These are phyloP conservation scores for Pocillopora verrucosa DNA, from an alignment of 64 coral and sea anemone genomes.

Conservation along the genomic window DNA sequence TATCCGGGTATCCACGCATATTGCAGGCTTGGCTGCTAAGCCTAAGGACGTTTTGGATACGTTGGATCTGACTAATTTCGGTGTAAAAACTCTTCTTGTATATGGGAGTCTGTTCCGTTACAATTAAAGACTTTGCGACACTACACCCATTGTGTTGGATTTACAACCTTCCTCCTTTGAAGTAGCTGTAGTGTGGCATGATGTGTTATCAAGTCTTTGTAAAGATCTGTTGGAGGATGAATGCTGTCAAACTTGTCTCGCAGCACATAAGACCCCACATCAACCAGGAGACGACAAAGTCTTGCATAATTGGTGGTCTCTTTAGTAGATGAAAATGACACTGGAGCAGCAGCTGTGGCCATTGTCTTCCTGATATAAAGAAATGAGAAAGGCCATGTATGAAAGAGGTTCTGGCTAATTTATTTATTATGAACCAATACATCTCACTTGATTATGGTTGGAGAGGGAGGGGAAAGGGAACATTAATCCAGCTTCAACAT, in stretches of 20 bases:
- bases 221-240: not conserved
- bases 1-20: no score
- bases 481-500: no score
- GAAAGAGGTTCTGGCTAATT: no score
- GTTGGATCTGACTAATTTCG: no score
- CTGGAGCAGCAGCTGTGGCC: not conserved
- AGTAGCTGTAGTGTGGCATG: not conserved
- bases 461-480: no score
- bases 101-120: no score
- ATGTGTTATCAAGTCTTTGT: not conserved
- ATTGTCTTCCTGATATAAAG: not conserved
- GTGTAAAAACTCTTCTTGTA: no score
- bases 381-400: not conserved
- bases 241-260: not conserved
- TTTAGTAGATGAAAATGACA: not conserved
- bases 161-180: not conserved
- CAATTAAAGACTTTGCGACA: no score
- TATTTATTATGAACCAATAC: not conserved
- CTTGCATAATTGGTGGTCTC: not conserved
- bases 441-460: no score
- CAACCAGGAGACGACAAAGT: constrained; percentile 20
- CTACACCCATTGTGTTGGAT: not conserved
- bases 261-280: not conserved
- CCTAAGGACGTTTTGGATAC: no score
- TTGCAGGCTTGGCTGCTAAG: no score